Evolutionary conservation across 2,113 vertebrate species (phyloP).

Genomic region (Ellobius talpinus): DNA sequence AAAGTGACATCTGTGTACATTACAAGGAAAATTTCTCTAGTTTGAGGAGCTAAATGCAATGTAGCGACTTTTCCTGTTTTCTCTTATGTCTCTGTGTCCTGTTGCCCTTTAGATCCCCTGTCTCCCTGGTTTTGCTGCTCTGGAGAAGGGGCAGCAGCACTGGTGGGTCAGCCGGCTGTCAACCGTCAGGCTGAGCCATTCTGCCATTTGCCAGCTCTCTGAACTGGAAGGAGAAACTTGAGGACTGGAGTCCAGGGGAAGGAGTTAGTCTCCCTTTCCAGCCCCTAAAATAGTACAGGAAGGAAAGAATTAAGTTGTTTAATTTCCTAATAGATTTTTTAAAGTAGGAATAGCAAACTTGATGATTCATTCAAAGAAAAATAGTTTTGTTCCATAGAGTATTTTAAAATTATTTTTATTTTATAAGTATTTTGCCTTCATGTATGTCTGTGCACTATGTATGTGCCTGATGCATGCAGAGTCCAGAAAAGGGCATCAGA

Average conservation of each 20-base stretch:
- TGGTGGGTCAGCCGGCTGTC: background rate
- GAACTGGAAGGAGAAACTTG: background rate
- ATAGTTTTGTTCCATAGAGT: background rate
- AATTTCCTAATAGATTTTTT: background rate
- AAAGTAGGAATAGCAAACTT: background rate
- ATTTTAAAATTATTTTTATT: background rate
- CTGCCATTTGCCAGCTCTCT: background rate
- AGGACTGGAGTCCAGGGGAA: background rate
- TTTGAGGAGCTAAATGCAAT: background rate
- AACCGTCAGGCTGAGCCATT: background rate
- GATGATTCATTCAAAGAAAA: background rate
- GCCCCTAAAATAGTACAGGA: background rate
- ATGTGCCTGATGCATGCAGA: background rate
- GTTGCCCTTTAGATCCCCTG: background rate
- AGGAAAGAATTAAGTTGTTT: background rate
- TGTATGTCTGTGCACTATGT: background rate
- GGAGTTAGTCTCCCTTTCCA: background rate
- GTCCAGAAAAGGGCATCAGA: background rate
- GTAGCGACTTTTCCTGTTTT: background rate
- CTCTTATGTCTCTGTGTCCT: background rate
- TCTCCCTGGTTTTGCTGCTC: background rate
- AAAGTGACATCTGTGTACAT: slow-evolving; percentile 7
- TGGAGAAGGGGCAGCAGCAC: slow-evolving; percentile 8
- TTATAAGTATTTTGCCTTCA: background rate
- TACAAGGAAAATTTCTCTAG: background rate